A percentile compares a stretch with the other conserved stretches of the same genome.
Evolutionary conservation across 2,113 vertebrate genomes (phyloP).

Genomic region (Thalassarche chlororhynchos): DNA sequence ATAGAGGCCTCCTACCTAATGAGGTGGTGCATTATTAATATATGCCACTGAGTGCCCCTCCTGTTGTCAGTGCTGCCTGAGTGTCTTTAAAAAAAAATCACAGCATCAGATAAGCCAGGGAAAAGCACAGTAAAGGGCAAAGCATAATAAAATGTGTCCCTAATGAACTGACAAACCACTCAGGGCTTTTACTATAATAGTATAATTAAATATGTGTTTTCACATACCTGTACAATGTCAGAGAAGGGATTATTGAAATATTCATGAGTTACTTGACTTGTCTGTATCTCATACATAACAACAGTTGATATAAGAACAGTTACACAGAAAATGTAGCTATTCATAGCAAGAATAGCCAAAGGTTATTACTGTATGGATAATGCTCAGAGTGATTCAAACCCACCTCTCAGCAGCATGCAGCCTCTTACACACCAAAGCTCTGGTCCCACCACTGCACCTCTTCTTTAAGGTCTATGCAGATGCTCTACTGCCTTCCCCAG

Average conservation of each 20-base stretch:
- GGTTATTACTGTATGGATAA: not conserved
- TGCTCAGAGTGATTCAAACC: not conserved
- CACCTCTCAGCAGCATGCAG: not conserved
- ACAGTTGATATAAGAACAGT: not conserved
- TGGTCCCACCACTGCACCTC: not conserved
- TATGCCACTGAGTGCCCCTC: not conserved
- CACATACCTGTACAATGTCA: not conserved
- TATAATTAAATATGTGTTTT: not conserved
- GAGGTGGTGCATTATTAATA: not conserved
- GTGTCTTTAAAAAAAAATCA: not conserved
- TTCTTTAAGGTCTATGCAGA: not conserved
- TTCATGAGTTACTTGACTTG: not conserved
- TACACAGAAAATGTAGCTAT: not conserved
- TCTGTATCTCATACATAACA: not conserved
- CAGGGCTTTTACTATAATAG: not conserved
- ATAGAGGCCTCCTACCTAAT: not conserved
- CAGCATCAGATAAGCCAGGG: not conserved
- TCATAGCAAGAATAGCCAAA: not conserved
- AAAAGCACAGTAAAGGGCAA: not conserved
- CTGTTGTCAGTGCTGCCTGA: not conserved
- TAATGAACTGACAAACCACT: not conserved
- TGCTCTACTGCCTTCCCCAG: not conserved
- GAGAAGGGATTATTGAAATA: not conserved
- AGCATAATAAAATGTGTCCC: not conserved
- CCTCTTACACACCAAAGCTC: not conserved